Evolutionary conservation across 1,140 invertebrate genomes (phyloP).

Genomic region (Brachionus koreanus): DNA sequence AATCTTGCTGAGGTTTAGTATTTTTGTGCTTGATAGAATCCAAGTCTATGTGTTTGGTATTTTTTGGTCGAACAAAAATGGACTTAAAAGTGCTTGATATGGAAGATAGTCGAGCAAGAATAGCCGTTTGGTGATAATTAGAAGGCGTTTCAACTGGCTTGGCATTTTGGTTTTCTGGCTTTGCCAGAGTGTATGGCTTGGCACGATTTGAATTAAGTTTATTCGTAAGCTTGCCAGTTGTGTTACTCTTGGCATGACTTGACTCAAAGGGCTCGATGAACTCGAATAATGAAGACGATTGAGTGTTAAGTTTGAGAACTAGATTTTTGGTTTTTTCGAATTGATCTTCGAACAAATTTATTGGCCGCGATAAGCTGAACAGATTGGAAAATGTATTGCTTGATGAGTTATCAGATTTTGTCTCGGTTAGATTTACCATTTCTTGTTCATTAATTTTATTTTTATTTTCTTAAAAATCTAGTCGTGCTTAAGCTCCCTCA

Average conservation of each 20-base stretch:
- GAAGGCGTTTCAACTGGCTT: background rate
- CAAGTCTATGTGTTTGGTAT: background rate
- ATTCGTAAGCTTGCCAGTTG: background rate
- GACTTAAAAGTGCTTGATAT: conserved; percentile 38
- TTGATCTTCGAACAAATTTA: background rate
- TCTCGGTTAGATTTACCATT: background rate
- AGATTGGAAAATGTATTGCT: background rate
- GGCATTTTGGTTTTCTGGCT: background rate
- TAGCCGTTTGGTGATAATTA: conserved; percentile 13
- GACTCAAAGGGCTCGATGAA: conserved; percentile 2
- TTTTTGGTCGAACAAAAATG: conserved; percentile 19
- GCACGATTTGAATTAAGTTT: background rate
- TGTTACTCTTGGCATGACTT: background rate
- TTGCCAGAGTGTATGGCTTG: background rate
- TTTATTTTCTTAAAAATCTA: background rate
- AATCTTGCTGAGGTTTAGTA: background rate
- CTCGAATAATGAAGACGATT: background rate
- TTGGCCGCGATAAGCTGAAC: background rate
- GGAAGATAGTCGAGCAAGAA: background rate
- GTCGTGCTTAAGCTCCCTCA: background rate
- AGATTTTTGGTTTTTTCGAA: conserved; percentile 8
- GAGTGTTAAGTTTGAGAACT: background rate
- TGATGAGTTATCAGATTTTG: background rate
- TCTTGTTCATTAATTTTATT: background rate
- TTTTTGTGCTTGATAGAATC: background rate